Conservation (phyloP, 2,797 vertebrate genomes). For the Fratercula arctica region DNA sequence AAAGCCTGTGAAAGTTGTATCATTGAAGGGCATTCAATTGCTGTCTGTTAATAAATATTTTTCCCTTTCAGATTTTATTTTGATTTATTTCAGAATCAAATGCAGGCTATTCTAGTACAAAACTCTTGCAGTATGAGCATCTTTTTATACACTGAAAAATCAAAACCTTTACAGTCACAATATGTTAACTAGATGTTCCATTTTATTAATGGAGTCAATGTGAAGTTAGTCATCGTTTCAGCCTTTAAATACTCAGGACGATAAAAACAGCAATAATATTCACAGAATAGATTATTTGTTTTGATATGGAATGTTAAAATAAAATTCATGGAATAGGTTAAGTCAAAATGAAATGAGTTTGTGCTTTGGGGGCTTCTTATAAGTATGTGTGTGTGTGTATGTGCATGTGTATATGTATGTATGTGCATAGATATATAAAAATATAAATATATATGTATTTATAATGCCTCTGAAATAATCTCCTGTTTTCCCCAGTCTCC, state of each 20-base stretch:
- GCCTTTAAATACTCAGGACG: not conserved
- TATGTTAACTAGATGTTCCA: not conserved
- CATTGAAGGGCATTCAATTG: not conserved
- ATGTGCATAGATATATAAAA: not conserved
- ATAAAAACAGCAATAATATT: not conserved
- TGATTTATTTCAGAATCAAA: not conserved
- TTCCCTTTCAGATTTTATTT: constrained; percentile 9
- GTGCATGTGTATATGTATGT: not conserved
- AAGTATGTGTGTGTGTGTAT: not conserved
- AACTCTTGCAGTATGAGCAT: not conserved
- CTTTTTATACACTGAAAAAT: not conserved
- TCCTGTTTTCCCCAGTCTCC: not conserved
- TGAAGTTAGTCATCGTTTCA: not conserved
- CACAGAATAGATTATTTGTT: constrained; percentile 18
- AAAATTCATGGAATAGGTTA: not conserved
- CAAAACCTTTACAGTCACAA: constrained; percentile 1
- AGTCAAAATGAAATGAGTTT: constrained; percentile 13
- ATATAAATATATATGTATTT: not conserved
- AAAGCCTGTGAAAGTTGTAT: not conserved
- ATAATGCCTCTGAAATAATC: not conserved
- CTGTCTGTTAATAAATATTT: not conserved
- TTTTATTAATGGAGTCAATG: not conserved
- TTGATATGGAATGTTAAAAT: constrained; percentile 11
- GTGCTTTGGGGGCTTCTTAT: not conserved
- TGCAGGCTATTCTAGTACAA: not conserved